A percentile compares a stretch with the other conserved stretches of the same genome.
Evolutionary conservation across 2,113 vertebrate genomes (phyloP).

Genomic region (Neodon shergylaensis): DNA sequence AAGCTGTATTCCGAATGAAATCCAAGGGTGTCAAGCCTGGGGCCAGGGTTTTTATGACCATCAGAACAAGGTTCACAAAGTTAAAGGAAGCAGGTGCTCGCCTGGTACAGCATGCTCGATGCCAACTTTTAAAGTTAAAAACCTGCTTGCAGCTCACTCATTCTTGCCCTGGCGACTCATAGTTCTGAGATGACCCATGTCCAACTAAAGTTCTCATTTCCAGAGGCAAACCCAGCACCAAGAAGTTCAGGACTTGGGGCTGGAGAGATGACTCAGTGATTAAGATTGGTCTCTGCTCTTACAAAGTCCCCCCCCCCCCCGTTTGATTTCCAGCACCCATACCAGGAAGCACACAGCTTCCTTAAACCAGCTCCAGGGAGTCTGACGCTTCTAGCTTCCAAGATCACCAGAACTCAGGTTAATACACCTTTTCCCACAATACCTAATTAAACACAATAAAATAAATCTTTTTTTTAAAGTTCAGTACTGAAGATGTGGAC

Average conservation of each 20-base stretch:
- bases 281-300: background rate
- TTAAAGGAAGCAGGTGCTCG: background rate
- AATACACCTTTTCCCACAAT: background rate
- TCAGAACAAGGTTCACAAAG: background rate
- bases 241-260: background rate
- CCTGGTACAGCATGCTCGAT: background rate
- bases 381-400: too few species aligned
- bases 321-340: background rate
- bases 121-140: background rate
- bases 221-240: background rate
- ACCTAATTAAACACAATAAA: background rate
- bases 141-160: background rate
- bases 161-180: background rate
- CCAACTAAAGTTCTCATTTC: background rate
- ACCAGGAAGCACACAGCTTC: background rate
- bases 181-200: background rate
- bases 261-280: background rate
- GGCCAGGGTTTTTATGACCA: conserved; percentile 42
- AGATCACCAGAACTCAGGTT: background rate
- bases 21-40: background rate
- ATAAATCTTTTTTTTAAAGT: background rate
- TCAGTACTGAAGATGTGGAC: background rate
- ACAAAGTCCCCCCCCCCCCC: too few species aligned
- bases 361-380: background rate
- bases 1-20: conserved; percentile 46